These are phyloP conservation scores for Villa cingulata DNA, from an alignment of 2,888 invertebrate genomes.

Conservation along the genomic window DNA sequence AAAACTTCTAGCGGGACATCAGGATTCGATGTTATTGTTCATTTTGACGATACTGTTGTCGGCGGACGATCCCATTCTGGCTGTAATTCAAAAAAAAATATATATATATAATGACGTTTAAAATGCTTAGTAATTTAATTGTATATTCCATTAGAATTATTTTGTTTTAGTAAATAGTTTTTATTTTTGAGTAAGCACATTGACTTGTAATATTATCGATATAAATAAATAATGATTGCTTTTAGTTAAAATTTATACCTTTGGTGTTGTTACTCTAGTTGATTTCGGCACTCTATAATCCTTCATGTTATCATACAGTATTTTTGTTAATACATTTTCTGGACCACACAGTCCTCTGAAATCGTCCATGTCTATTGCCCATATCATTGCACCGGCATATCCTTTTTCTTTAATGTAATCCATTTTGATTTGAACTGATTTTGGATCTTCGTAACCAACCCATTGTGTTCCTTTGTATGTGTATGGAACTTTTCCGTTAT, in stretches of 20 bases:
- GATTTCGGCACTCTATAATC: slow-evolving; percentile 55
- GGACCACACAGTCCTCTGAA: slow-evolving; percentile 71
- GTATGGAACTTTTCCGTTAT: slow-evolving; percentile 68
- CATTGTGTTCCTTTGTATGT: slow-evolving; percentile 78
- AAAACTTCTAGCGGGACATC: too few relatives aligned
- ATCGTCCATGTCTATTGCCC: slow-evolving; percentile 84
- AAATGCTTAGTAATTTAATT: too few relatives aligned
- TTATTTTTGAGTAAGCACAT: background rate
- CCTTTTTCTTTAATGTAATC: slow-evolving; percentile 73
- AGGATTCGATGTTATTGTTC: too few relatives aligned
- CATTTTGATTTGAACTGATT: slow-evolving; percentile 78
- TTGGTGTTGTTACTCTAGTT: slow-evolving; percentile 48
- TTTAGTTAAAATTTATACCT: slow-evolving; percentile 42
- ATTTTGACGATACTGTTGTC: slow-evolving; percentile 49
- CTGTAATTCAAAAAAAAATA: slow-evolving; percentile 33
- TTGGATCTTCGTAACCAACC: slow-evolving; percentile 78
- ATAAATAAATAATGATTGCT: too few relatives aligned
- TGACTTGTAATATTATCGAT: too few relatives aligned
- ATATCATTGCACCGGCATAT: slow-evolving; percentile 79
- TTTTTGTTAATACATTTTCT: slow-evolving; percentile 58
- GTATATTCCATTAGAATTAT: too few relatives aligned
- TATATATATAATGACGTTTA: too few relatives aligned
- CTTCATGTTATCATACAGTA: slow-evolving; percentile 59
- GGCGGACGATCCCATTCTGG: slow-evolving; percentile 74
- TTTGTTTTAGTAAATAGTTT: too few relatives aligned